Evolutionary conservation across 2,797 vertebrate species (phyloP).

Genomic region (Mormyrus proboscirostris): DNA sequence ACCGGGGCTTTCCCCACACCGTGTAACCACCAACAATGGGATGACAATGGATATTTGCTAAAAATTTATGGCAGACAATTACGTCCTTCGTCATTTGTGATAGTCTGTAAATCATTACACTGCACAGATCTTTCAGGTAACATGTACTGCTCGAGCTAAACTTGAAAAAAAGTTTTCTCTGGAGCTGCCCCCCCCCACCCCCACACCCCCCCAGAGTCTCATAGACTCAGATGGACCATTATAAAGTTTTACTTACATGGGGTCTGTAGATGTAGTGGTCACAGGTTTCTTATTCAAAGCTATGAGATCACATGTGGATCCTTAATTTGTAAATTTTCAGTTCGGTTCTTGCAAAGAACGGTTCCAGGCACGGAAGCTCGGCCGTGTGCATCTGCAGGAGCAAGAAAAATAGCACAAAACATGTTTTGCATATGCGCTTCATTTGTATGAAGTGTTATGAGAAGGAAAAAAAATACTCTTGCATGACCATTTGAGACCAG

Average conservation of each 20-base stretch:
- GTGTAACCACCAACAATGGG: not conserved
- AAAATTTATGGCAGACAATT: not conserved
- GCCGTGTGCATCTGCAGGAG: not conserved
- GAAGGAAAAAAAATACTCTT: not conserved
- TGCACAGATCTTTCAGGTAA: not conserved
- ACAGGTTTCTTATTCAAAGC: not conserved
- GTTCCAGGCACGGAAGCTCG: not conserved
- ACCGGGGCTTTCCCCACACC: not conserved
- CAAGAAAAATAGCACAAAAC: not conserved
- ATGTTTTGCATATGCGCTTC: not conserved
- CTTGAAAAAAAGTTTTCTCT: not conserved
- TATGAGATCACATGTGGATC: too few relatives aligned
- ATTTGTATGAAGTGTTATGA: not conserved
- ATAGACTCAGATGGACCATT: not conserved
- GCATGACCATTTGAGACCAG: not conserved
- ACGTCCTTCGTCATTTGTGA: not conserved
- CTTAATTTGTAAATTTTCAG: not conserved
- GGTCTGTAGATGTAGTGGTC: not conserved
- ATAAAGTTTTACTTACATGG: not conserved
- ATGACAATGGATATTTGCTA: not conserved
- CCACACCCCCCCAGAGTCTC: not conserved
- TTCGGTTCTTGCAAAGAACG: not conserved
- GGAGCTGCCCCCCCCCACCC: not conserved
- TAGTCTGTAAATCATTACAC: not conserved
- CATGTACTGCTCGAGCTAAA: not conserved